Percentiles rank a stretch among this genome's conserved stretches.
phyloP scores from a whole-genome alignment of 1,140 invertebrate genomes.

The Prorops nasuta region DNA sequence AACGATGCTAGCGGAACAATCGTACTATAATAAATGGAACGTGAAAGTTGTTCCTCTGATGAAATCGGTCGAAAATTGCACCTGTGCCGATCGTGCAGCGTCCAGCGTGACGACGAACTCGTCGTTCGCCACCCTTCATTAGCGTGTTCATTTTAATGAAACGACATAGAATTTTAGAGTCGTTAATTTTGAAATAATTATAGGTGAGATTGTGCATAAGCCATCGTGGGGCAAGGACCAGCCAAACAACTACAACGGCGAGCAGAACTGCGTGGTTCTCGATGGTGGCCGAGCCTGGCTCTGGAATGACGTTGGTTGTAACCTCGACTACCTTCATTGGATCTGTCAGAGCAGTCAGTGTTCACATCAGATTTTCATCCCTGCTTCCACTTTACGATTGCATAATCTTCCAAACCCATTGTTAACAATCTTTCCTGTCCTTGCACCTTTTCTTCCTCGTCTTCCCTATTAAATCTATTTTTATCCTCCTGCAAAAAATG shows the following conservation, averaged over 20 bases:
- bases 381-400: background rate
- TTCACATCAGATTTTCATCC: constrained; percentile 5
- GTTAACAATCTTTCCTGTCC: background rate
- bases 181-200: background rate
- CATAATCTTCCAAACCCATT: background rate
- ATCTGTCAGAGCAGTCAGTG: constrained; percentile 87
- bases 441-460: no score
- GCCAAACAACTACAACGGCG: constrained; percentile 92
- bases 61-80: constrained; percentile 47
- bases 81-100: background rate
- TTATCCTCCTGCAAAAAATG: no score
- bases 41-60: constrained; percentile 48
- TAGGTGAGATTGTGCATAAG: constrained; percentile 73
- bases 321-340: constrained; percentile 88
- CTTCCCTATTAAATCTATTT: no score
- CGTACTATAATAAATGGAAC: constrained; percentile 36
- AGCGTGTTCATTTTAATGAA: no score
- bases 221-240: constrained; percentile 91
- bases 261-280: constrained; percentile 90
- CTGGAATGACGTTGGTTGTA: constrained; percentile 94
- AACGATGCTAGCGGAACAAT: no score
- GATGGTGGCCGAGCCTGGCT: constrained; percentile 86
- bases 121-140: no score
- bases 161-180: background rate
- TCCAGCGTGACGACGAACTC: no score